Evolutionary conservation across 2,113 vertebrate genomes (phyloP), one percentile per base, ranked within the genome.

Genomic region (Chaetodon auriga): DNA sequence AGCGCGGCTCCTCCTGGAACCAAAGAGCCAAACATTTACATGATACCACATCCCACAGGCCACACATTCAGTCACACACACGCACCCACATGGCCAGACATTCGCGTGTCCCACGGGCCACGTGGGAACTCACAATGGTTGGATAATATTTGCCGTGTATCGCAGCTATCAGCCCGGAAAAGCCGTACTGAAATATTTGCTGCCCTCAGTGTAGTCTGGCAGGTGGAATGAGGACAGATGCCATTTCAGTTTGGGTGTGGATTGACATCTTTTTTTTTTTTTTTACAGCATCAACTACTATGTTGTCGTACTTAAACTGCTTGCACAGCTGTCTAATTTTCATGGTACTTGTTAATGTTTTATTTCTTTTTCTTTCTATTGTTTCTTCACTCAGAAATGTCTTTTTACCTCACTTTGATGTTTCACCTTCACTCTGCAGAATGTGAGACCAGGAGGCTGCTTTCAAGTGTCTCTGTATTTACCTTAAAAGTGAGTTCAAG

Each of bases 1-100:
- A 75, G 60, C 46, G 51, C 7, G 38, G 36, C 75, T 60, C 55
- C 64, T 78, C 62, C 11, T 75, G 81, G 53, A 80, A 53, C 35
- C 77, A 21, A 46, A 85, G 30, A 71, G 23, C 18, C 75, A 72
- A 64, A 80, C 65, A 68, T 63, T 80, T n/a, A 75, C 53, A 61
- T 75, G 73, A 70, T 46, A 62, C 30, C 21, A 41, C 49, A 21
- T 66, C 75, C 55, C 13, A 41, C n/a, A 68, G 43, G 43, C 7
- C 25, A 46, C 58, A 64, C 36, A 45, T 16, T 43, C 46, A n/a
- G 2, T 7, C 75, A 36, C 55, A 45, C 76, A 65, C 5, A 65
- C 5, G 30, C 30, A 30, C 48, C 60, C 65, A 58, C n/a, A 30
- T 9, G 45, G 25, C 66, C 6, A 19, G 21, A 45, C 55, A 54